phyloP scores from a whole-genome alignment of 2,888 invertebrate species.

The Tinea trinotella region DNA sequence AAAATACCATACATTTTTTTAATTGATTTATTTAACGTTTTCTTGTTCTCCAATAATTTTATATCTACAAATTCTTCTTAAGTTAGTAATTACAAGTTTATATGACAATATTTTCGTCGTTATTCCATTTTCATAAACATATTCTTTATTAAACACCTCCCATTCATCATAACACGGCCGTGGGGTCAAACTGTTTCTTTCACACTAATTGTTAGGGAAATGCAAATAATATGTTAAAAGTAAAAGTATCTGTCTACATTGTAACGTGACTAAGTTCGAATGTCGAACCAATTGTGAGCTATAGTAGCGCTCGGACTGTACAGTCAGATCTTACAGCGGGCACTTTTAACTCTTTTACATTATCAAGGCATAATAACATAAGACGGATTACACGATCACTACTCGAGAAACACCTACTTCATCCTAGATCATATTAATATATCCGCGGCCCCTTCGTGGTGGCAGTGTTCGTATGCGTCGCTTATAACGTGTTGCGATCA shows the following conservation, averaged over 20 bases:
- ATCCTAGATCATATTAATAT: conserved; percentile 73
- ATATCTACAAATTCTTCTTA: conserved; percentile 52
- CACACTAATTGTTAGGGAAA: conserved; percentile 70
- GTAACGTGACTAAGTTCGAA: conserved; percentile 65
- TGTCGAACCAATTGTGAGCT: conserved; percentile 52
- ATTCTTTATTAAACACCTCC: conserved; percentile 71
- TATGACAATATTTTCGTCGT: conserved; percentile 70
- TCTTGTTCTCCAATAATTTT: conserved; percentile 63
- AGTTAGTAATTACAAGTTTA: conserved; percentile 71
- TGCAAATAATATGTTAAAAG: conserved; percentile 66
- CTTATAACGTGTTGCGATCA: conserved; percentile 26
- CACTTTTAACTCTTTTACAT: conserved; percentile 25
- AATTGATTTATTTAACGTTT: conserved; percentile 72
- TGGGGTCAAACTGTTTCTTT: conserved; percentile 68
- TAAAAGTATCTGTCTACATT: conserved; percentile 67
- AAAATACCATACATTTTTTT: conserved; percentile 56
- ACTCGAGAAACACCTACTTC: conserved; percentile 70
- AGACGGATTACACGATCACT: conserved; percentile 68
- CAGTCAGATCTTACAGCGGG: conserved; percentile 26
- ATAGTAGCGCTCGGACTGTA: conserved; percentile 24
- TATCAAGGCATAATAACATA: conserved; percentile 59
- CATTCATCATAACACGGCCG: conserved; percentile 69
- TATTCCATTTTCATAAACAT: conserved; percentile 70
- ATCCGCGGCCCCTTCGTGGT: conserved; percentile 39
- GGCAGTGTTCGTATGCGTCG: conserved; percentile 41